Conservation (phyloP, 2,888 invertebrate genomes). For the Ctena decussata region DNA sequence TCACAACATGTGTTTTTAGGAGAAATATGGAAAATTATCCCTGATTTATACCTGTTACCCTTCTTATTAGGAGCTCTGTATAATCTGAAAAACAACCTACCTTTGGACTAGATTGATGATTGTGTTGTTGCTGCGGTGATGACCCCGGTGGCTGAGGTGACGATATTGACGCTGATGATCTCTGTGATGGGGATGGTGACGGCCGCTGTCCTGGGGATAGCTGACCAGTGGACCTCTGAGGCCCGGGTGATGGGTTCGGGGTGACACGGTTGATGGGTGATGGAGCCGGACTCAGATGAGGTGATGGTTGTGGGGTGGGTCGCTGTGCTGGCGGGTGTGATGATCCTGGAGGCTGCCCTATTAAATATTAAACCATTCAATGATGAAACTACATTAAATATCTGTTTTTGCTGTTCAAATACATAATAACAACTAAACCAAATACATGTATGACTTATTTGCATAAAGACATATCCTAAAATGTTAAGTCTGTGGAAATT, state of each 20-base stretch:
- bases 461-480: too few species aligned
- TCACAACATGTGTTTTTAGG: too few species aligned
- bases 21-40: too few species aligned
- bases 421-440: too few species aligned
- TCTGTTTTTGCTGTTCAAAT: too few species aligned
- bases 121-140: constrained; percentile 69
- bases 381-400: too few species aligned
- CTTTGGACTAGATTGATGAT: constrained; percentile 76
- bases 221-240: constrained; percentile 25
- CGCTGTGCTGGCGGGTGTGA: constrained; percentile 74
- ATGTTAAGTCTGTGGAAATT: too few species aligned
- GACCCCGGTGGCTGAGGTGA: constrained; percentile 43
- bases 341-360: constrained; percentile 62
- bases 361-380: too few species aligned
- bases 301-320: constrained; percentile 66
- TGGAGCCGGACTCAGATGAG: constrained; percentile 71
- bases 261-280: constrained; percentile 63
- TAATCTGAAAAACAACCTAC: too few species aligned
- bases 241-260: constrained; percentile 64
- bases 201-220: constrained; percentile 87
- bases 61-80: too few species aligned
- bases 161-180: constrained; percentile 33
- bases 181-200: constrained; percentile 68
- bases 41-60: too few species aligned
- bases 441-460: too few species aligned